A percentile compares a stretch with the other conserved stretches of the same genome.
Evolutionary conservation across 2,113 vertebrate genomes (phyloP).

Genomic region (Microcebus tavaratra): DNA sequence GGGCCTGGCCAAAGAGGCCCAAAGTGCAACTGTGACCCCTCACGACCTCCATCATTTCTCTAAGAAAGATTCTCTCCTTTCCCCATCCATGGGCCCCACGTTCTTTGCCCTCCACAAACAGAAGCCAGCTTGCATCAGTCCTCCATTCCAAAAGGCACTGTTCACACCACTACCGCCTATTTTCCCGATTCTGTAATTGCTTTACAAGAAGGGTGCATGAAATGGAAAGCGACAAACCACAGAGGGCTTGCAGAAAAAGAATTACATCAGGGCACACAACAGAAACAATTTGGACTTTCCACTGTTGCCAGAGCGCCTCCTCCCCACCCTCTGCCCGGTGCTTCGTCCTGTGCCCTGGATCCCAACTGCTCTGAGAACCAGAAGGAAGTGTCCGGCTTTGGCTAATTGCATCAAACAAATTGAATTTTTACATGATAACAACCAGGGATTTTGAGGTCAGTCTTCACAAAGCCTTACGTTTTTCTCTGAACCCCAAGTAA

Average conservation of each 20-base stretch:
- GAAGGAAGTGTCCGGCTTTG: not conserved
- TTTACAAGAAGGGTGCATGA: not conserved
- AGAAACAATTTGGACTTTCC: not conserved
- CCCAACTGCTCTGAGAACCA: not conserved
- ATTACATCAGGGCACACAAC: not conserved
- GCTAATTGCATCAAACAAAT: constrained; percentile 28
- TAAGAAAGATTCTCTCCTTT: not conserved
- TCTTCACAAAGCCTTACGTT: constrained; percentile 17
- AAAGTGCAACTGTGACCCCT: not conserved
- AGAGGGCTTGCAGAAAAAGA: not conserved
- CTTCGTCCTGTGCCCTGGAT: not conserved
- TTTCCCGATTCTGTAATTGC: not conserved
- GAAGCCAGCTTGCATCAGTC: not conserved
- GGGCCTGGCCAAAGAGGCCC: not conserved
- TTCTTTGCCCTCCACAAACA: not conserved
- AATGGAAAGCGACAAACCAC: not conserved
- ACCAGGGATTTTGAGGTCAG: constrained; percentile 11
- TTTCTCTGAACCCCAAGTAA: constrained; percentile 33
- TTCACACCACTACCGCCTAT: not conserved
- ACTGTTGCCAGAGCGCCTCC: not conserved
- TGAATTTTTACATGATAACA: constrained; percentile 32
- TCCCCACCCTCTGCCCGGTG: not conserved
- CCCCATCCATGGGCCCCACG: not conserved
- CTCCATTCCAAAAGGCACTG: not conserved
- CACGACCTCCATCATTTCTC: too few relatives aligned